phyloP scores from a whole-genome alignment of 1,140 invertebrate genomes.

The Halyomorpha halys region DNA sequence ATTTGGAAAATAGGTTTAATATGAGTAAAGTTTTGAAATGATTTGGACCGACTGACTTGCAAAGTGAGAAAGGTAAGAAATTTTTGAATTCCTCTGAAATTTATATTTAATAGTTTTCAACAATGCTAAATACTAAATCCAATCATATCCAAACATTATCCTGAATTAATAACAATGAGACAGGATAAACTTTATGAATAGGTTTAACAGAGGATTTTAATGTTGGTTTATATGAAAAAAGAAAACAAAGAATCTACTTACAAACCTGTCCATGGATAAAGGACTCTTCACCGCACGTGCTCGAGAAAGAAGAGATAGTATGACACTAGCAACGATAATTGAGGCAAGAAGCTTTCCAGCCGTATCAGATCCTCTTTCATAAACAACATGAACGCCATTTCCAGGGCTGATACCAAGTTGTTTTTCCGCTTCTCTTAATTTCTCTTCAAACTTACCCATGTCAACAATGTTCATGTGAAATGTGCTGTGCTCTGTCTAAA shows the following conservation, averaged over 20 bases:
- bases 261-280: conserved; percentile 56
- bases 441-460: conserved; percentile 74
- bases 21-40: too few species aligned
- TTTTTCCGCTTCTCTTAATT: conserved; percentile 70
- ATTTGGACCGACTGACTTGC: too few species aligned
- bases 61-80: too few species aligned
- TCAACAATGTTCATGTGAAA: conserved; percentile 78
- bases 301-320: conserved; percentile 30
- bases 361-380: conserved; percentile 53
- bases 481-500: conserved; percentile 48
- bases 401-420: conserved; percentile 60
- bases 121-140: too few species aligned
- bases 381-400: conserved; percentile 64
- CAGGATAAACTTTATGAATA: too few species aligned
- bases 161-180: too few species aligned
- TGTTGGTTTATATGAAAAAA: not conserved
- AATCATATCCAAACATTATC: too few species aligned
- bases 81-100: too few species aligned
- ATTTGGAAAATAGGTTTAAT: too few species aligned
- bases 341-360: conserved; percentile 60
- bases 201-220: too few species aligned
- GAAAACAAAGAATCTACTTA: conserved; percentile 40
- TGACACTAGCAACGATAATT: conserved; percentile 35
- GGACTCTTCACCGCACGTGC: conserved; percentile 28
- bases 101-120: too few species aligned